A percentile compares a stretch with the other conserved stretches of the same genome.
Evolutionary conservation across 1,140 invertebrate genomes (phyloP).

Genomic region (Drosophila gunungcola): DNA sequence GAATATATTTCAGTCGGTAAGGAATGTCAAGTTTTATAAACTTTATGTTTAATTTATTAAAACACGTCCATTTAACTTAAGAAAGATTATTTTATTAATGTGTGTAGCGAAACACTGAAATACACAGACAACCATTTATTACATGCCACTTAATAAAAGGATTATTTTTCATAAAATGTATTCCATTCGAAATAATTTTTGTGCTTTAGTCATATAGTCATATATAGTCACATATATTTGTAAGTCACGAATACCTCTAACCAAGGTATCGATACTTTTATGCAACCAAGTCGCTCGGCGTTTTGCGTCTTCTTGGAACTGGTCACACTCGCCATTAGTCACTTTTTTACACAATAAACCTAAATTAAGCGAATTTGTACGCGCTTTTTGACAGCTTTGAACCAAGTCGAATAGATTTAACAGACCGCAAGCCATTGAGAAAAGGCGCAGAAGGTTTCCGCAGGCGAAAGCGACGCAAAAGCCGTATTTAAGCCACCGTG

Average conservation of each 20-base stretch:
- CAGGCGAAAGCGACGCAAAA: not conserved
- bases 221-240: not conserved
- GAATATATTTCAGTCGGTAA: no score
- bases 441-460: not conserved
- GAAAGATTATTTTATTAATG: no score
- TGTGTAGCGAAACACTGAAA: no score
- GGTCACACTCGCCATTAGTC: constrained; percentile 64
- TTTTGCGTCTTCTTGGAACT: constrained; percentile 10
- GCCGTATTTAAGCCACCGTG: constrained; percentile 10
- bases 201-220: no score
- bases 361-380: constrained; percentile 50
- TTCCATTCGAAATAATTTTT: no score
- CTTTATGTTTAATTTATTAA: no score
- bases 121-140: no score
- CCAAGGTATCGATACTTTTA: not conserved
- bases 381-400: constrained; percentile 20
- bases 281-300: no score
- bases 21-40: no score
- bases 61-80: no score
- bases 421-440: not conserved
- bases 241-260: not conserved
- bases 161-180: no score
- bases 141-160: no score
- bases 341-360: constrained; percentile 67
- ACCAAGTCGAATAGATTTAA: not conserved